Evolutionary conservation across 2,888 invertebrate species (phyloP), one percentile per base, ranked within the genome.

Genomic region (Onthophagus sagittarius): DNA sequence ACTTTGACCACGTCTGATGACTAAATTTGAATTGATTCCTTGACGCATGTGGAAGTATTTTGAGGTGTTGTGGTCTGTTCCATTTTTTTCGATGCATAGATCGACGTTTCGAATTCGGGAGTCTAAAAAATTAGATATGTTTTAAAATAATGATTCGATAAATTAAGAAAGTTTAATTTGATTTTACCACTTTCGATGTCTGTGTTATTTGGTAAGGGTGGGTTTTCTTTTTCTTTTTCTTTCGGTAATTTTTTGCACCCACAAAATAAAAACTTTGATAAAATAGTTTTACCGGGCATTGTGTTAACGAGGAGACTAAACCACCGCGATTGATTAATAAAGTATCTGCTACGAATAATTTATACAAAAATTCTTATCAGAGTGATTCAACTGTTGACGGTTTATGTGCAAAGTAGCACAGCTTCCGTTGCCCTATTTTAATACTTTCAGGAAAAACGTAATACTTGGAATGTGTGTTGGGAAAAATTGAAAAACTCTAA

Each of bases 1-100:
- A 14, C 91, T 86, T 82, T 94, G 93, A 0, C 95, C 95, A 72
- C 95, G 87, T 73, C 95, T 88, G 9, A 95, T 88, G 0, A 95
- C 91, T 63, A 94, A 86, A 74, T 90, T 87, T 69, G 88, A 88
- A 33, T 86, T 83, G 67, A 85, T 84, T 11, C 84, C 84, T 69
- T 89, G 86, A 74, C 87, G 88, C 90, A 92, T 91, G 79, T 91
- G 84, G 79, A 92, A 90, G 83, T 91, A 95, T 81, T 91, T 90
- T 79, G 87, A 89, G 0, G 94, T 95, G 80, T 90, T 89, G 83
- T 95, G 94, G 74, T 88, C 88, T 67, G 86, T 87, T 9, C 93
- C 92, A 83, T 95, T 95, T 53, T 90, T 88, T 9, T 87, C 86
- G 71, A 91, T 85, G 79, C 91, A 90, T 75, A 91, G 89, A 82